Evolutionary conservation across 2,113 vertebrate species (phyloP).

Genomic region (Megaptera novaeangliae): DNA sequence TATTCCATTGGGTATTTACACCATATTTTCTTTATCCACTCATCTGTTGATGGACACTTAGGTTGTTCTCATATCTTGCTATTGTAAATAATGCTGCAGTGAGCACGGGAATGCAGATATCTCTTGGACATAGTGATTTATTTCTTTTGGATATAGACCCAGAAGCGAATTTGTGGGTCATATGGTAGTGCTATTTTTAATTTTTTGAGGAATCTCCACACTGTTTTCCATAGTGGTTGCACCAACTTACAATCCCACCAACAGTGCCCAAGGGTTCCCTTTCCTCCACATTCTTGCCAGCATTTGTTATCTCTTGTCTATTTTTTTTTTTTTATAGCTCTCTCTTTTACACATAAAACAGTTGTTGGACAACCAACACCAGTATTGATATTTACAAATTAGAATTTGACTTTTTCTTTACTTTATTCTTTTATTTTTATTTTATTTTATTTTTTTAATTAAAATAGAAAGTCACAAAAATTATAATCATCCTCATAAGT

Average conservation of each 20-base stretch:
- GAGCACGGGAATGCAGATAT: not conserved
- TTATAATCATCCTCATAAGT: too few species aligned
- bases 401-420: not conserved
- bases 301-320: not conserved
- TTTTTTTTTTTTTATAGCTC: not conserved
- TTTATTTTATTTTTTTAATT: too few species aligned
- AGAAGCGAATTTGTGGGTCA: not conserved
- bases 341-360: not conserved
- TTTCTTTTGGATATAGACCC: not conserved
- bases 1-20: not conserved
- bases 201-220: not conserved
- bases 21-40: not conserved
- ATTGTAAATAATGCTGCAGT: not conserved
- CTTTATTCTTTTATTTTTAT: not conserved
- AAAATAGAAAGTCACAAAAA: too few species aligned
- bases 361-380: not conserved
- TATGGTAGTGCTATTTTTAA: not conserved
- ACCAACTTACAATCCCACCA: not conserved
- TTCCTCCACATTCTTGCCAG: not conserved
- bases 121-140: not conserved
- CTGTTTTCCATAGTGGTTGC: not conserved
- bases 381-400: not conserved
- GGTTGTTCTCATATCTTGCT: not conserved
- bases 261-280: not conserved
- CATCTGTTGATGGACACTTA: not conserved